Conservation (phyloP, 1,140 invertebrate genomes). For the Tenebrio molitor region DNA sequence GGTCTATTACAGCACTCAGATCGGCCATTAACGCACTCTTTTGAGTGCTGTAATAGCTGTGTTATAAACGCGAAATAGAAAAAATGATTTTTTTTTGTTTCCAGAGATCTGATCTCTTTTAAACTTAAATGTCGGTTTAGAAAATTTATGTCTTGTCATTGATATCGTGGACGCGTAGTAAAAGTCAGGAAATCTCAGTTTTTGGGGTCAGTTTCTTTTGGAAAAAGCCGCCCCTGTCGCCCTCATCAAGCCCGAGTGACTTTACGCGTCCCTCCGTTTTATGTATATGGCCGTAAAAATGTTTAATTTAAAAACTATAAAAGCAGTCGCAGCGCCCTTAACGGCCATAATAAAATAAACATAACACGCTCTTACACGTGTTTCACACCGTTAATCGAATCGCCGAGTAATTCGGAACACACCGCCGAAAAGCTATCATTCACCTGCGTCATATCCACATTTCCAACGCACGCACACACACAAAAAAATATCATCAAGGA, state of each 20-base stretch:
- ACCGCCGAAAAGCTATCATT: slow-evolving; percentile 31
- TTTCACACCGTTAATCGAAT: slow-evolving; percentile 24
- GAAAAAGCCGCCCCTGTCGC: neutral
- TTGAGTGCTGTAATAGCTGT: too few species aligned
- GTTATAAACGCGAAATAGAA: too few species aligned
- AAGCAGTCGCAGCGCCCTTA: neutral
- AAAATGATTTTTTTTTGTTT: too few species aligned
- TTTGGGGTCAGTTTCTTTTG: too few species aligned
- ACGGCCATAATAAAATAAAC: slow-evolving; percentile 20
- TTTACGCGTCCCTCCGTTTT: slow-evolving; percentile 3
- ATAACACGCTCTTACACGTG: slow-evolving; percentile 15
- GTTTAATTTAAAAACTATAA: slow-evolving; percentile 42
- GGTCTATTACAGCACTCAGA: too few species aligned
- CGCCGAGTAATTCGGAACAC: slow-evolving; percentile 4
- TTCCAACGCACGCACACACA: neutral
- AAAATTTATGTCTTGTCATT: too few species aligned
- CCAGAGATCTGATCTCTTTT: too few species aligned
- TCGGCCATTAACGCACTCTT: too few species aligned
- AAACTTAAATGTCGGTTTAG: too few species aligned
- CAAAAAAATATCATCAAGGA: slow-evolving; percentile 25
- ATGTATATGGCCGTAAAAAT: slow-evolving; percentile 4
- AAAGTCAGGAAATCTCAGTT: too few species aligned
- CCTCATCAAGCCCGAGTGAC: neutral
- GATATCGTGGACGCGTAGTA: too few species aligned
- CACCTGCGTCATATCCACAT: slow-evolving; percentile 27